Percentiles rank a stretch among this genome's conserved stretches.
phyloP scores from a whole-genome alignment of 2,888 invertebrate species.

The Creontiades dilutus region DNA sequence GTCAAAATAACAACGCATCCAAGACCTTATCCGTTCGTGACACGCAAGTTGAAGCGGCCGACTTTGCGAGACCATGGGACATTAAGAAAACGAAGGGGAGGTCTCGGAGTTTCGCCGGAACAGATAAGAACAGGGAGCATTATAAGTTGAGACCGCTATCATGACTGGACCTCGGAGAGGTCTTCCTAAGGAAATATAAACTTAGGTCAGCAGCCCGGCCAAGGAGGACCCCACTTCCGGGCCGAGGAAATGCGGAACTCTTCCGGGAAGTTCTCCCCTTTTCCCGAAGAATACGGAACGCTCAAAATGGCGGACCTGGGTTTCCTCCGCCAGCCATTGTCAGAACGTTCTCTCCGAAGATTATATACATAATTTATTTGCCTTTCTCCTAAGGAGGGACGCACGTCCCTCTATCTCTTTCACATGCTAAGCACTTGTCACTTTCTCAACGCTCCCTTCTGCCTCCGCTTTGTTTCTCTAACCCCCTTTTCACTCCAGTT shows the following conservation, averaged over 20 bases:
- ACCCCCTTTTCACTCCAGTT: not conserved
- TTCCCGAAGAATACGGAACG: slow-evolving; percentile 1
- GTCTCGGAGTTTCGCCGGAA: not conserved
- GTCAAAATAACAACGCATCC: too few relatives aligned
- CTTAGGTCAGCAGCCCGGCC: not conserved
- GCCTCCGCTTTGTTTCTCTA: slow-evolving; percentile 47
- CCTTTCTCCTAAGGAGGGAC: slow-evolving; percentile 41
- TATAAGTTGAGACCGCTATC: slow-evolving; percentile 34
- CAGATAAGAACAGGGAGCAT: slow-evolving; percentile 12
- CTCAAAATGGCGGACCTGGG: slow-evolving; percentile 22
- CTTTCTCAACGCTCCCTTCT: slow-evolving; percentile 49
- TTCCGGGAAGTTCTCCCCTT: slow-evolving; percentile 2
- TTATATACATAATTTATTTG: slow-evolving; percentile 64
- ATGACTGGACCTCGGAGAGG: not conserved
- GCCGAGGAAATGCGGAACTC: slow-evolving; percentile 12
- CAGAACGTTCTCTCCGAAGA: not conserved
- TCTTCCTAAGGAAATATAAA: slow-evolving; percentile 49
- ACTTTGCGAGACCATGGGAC: not conserved
- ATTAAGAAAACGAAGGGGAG: slow-evolving; percentile 6
- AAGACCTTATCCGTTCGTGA: not conserved
- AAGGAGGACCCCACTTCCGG: slow-evolving; percentile 25
- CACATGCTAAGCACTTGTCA: slow-evolving; percentile 68
- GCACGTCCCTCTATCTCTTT: slow-evolving; percentile 59
- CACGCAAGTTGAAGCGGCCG: not conserved
- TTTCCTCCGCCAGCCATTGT: slow-evolving; percentile 43